Conservation (phyloP, 1,140 invertebrate genomes). For the Aphaenogaster ashmeadi region DNA sequence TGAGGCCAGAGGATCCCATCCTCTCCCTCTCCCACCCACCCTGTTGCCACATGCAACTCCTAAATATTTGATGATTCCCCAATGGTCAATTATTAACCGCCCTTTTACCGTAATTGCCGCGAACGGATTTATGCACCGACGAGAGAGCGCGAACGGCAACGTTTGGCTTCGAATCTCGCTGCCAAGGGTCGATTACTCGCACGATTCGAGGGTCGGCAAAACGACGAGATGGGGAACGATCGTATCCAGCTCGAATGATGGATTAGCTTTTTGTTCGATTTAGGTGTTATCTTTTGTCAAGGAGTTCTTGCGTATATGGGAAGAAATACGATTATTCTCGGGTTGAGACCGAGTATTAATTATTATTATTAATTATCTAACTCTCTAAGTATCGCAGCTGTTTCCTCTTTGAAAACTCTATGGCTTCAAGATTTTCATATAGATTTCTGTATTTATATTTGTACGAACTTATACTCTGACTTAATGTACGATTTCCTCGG, state of each 20-base stretch:
- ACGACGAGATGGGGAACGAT: conserved; percentile 11
- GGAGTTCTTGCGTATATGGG: conserved; percentile 1
- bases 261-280: conserved; percentile 42
- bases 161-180: conserved; percentile 26
- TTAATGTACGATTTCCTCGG: not conserved
- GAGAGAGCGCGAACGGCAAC: conserved; percentile 33
- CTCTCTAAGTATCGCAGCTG: too few relatives aligned
- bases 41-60: conserved; percentile 54
- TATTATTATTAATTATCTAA: not conserved
- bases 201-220: conserved; percentile 32
- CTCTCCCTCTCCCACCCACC: not conserved
- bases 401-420: not conserved
- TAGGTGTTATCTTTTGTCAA: conserved; percentile 48
- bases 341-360: not conserved
- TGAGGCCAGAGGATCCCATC: not conserved
- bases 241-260: conserved; percentile 25
- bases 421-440: not conserved
- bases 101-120: conserved; percentile 73
- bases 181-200: conserved; percentile 23
- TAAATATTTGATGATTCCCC: conserved; percentile 60
- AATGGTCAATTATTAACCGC: conserved; percentile 73
- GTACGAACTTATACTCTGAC: not conserved
- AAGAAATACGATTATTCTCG: not conserved
- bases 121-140: conserved; percentile 69
- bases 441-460: not conserved